Percentiles rank a stretch among this genome's conserved stretches.
phyloP scores from a whole-genome alignment of 1,140 invertebrate genomes.

The Heterodera carotae region DNA sequence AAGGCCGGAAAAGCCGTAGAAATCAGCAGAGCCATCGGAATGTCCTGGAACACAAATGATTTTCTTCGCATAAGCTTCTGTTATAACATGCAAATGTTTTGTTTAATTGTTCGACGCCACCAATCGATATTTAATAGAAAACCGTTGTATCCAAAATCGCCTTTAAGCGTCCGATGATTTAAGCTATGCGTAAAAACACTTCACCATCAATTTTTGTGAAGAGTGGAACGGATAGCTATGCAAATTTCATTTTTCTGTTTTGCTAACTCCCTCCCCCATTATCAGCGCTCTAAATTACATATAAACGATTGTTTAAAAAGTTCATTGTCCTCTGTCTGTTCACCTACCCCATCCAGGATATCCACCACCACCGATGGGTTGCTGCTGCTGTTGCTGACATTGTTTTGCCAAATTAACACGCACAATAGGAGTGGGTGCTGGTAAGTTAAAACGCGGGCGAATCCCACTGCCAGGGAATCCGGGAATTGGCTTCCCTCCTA shows the following conservation, averaged over 20 bases:
- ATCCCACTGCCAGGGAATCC: slow-evolving; percentile 10
- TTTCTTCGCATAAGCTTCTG: too few relatives aligned
- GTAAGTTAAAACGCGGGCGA: background rate
- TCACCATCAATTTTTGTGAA: background rate
- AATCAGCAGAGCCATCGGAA: slow-evolving; percentile 1
- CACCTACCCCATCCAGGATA: slow-evolving; percentile 26
- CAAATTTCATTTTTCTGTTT: too few relatives aligned
- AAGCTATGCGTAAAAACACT: slow-evolving; percentile 27
- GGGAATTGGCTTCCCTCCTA: slow-evolving; percentile 29
- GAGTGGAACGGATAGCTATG: slow-evolving; percentile 22
- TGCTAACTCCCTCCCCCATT: too few relatives aligned
- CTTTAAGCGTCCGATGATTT: slow-evolving; percentile 6
- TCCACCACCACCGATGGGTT: slow-evolving; percentile 5
- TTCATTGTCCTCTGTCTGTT: background rate
- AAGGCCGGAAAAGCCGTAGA: slow-evolving; percentile 20
- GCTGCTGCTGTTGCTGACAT: slow-evolving; percentile 3
- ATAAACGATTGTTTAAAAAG: too few relatives aligned
- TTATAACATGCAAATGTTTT: too few relatives aligned
- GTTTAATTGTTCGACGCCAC: slow-evolving; percentile 18
- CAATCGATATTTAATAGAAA: slow-evolving; percentile 20
- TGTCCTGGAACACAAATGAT: too few relatives aligned
- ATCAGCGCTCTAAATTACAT: too few relatives aligned
- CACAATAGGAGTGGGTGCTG: slow-evolving; percentile 31
- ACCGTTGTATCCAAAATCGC: slow-evolving; percentile 9
- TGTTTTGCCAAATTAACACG: slow-evolving; percentile 42